Evolutionary conservation across 1,140 invertebrate genomes (phyloP).

Genomic region (Hyles euphorbiae): DNA sequence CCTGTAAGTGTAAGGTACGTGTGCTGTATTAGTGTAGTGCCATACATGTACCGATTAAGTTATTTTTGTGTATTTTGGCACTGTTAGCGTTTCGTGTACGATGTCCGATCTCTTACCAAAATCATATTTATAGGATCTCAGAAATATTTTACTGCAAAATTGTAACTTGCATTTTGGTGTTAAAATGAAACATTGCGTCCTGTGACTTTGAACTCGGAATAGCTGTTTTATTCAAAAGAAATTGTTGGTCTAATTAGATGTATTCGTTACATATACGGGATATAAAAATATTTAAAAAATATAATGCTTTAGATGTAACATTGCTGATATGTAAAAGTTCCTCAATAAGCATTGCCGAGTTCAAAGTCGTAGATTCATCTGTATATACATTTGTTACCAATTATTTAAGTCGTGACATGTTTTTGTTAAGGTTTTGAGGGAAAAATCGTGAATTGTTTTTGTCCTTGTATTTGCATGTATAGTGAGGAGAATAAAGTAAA

Average conservation of each 20-base stretch:
- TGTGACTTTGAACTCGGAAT: conserved; percentile 5
- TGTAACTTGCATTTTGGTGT: conserved; percentile 10
- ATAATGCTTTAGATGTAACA: too few species aligned
- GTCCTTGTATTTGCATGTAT: conserved; percentile 68
- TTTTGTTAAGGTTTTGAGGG: conserved; percentile 42
- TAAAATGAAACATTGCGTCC: conserved; percentile 1
- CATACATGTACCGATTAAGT: conserved; percentile 33
- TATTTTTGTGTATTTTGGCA: conserved; percentile 23
- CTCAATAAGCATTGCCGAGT: too few species aligned
- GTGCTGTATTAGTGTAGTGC: conserved; percentile 36
- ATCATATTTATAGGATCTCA: conserved; percentile 34
- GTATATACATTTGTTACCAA: conserved; percentile 50
- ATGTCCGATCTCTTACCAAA: conserved; percentile 36
- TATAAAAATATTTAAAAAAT: too few species aligned
- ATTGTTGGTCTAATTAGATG: conserved; percentile 15
- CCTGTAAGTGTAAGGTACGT: conserved; percentile 52
- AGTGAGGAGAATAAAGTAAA: conserved; percentile 70
- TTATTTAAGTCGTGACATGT: conserved; percentile 35
- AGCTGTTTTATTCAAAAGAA: too few species aligned
- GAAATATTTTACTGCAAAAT: conserved; percentile 9
- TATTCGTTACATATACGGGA: conserved; percentile 8
- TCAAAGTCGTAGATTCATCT: conserved; percentile 23
- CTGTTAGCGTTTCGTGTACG: conserved; percentile 22
- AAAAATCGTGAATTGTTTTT: conserved; percentile 44
- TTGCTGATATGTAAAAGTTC: too few species aligned